phyloP scores from a whole-genome alignment of 2,113 vertebrate species.

The Symphodus melops region DNA sequence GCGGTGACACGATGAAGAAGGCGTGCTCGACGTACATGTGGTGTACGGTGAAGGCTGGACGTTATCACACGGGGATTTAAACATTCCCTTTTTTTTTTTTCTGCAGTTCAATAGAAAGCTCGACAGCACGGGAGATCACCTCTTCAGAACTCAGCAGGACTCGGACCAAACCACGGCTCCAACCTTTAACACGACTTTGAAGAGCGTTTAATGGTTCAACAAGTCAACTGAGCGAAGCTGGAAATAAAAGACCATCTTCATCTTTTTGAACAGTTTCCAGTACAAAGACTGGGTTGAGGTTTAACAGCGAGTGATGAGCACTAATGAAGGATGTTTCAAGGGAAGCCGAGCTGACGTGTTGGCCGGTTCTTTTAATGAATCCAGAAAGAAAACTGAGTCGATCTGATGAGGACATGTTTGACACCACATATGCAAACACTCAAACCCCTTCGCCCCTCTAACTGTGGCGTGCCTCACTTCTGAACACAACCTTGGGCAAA shows the following conservation, averaged over 20 bases:
- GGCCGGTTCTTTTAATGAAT: not conserved
- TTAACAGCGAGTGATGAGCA: slow-evolving; percentile 18
- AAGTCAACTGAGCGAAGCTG: slow-evolving; percentile 36
- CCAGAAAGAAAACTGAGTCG: not conserved
- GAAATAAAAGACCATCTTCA: slow-evolving; percentile 44
- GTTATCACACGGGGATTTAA: slow-evolving; percentile 37
- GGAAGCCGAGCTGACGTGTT: not conserved
- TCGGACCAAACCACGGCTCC: slow-evolving; percentile 42
- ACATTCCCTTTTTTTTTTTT: slow-evolving; percentile 19
- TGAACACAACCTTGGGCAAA: slow-evolving; percentile 74
- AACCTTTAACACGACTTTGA: slow-evolving; percentile 68
- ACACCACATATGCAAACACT: slow-evolving; percentile 59
- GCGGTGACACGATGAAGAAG: slow-evolving; percentile 32
- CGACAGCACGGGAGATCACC: slow-evolving; percentile 45
- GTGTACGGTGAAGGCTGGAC: not conserved
- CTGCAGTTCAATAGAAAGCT: slow-evolving; percentile 41
- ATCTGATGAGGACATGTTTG: slow-evolving; percentile 22
- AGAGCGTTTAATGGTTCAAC: slow-evolving; percentile 50
- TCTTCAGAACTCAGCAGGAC: slow-evolving; percentile 58
- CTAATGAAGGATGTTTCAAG: not conserved
- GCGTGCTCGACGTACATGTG: not conserved
- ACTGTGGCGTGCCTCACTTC: slow-evolving; percentile 52
- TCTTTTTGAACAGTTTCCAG: slow-evolving; percentile 22
- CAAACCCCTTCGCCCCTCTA: slow-evolving; percentile 17
- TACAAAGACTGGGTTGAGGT: not conserved